phyloP scores from a whole-genome alignment of 2,113 vertebrate genomes.

The Lagopus muta region DNA sequence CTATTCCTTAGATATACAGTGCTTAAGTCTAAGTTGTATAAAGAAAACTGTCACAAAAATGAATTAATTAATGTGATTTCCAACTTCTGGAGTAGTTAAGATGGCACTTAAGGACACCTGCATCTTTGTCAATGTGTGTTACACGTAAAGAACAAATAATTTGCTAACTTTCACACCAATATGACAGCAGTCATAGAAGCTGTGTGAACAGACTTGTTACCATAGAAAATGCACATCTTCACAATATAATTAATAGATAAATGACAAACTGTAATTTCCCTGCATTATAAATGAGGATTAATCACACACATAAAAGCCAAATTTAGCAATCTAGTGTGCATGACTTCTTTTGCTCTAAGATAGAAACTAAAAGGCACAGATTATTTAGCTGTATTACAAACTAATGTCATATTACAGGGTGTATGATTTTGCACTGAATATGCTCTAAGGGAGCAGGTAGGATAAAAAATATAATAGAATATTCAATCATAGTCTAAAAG shows the following conservation, averaged over 20 bases:
- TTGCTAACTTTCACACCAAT: not conserved
- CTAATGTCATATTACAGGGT: not conserved
- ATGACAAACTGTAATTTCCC: not conserved
- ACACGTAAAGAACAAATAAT: not conserved
- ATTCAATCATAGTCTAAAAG: not conserved
- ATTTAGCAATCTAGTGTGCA: not conserved
- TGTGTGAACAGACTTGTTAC: not conserved
- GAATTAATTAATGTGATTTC: not conserved
- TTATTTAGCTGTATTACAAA: not conserved
- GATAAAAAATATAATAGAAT: not conserved
- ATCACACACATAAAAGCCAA: accelerated
- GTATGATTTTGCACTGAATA: not conserved
- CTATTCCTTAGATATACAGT: not conserved
- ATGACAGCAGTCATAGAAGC: not conserved
- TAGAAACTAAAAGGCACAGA: not conserved
- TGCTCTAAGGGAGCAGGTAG: not conserved
- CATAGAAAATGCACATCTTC: not conserved
- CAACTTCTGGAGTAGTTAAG: not conserved
- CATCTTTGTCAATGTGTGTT: not conserved
- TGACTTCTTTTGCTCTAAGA: not conserved
- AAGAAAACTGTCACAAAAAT: not conserved
- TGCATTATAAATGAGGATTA: not conserved
- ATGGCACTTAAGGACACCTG: not conserved
- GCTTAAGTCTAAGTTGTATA: not conserved
- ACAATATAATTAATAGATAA: not conserved